phyloP scores from a whole-genome alignment of 2,888 invertebrate species.

The Xiphydria camelus region DNA sequence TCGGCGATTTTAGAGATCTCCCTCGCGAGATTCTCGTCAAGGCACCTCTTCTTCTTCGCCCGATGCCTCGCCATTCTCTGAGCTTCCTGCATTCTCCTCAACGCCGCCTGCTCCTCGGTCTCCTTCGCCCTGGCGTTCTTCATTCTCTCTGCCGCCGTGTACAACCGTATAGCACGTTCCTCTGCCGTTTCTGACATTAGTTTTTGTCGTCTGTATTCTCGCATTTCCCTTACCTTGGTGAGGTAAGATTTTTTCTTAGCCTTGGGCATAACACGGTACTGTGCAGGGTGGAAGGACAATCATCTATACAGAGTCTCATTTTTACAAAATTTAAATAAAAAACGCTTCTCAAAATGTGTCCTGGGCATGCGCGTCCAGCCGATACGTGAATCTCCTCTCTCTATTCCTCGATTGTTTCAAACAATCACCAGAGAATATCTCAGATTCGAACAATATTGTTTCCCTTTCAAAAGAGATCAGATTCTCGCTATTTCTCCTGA shows the following conservation, averaged over 20 bases:
- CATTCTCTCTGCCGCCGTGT: constrained; percentile 50
- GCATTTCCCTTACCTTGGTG: constrained; percentile 43
- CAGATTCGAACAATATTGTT: too few species aligned
- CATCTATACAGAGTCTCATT: constrained; percentile 28
- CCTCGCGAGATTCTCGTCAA: constrained; percentile 53
- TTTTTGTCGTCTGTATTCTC: constrained; percentile 35
- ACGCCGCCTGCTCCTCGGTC: constrained; percentile 51
- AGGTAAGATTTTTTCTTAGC: constrained; percentile 33
- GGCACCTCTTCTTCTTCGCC: constrained; percentile 54
- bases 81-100: constrained; percentile 54
- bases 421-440: too few species aligned
- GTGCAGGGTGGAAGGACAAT: constrained; percentile 16
- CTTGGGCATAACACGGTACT: constrained; percentile 29
- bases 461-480: too few species aligned
- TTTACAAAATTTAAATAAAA: constrained; percentile 21
- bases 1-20: constrained; percentile 56
- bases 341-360: constrained; percentile 15
- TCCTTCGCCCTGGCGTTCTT: constrained; percentile 54
- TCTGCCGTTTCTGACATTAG: constrained; percentile 50
- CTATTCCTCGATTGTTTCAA: not conserved
- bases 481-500: too few species aligned
- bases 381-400: not conserved
- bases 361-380: constrained; percentile 18
- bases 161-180: constrained; percentile 47
- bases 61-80: constrained; percentile 55